phyloP scores from a whole-genome alignment of 2,888 invertebrate species.

The Caradrina clavipalpis region DNA sequence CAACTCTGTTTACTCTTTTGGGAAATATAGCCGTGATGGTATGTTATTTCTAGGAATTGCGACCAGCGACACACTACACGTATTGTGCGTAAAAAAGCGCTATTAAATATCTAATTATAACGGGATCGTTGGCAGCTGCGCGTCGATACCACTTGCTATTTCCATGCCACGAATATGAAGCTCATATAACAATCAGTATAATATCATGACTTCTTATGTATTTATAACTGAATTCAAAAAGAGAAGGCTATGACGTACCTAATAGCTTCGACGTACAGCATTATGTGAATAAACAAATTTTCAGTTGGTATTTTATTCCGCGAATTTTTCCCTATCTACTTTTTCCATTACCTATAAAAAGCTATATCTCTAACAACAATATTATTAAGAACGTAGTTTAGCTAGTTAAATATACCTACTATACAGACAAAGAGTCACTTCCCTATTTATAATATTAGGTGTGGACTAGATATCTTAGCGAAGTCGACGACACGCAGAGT shows the following conservation, averaged over 20 bases:
- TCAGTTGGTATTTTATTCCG: neutral
- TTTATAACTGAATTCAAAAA: neutral
- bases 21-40: neutral
- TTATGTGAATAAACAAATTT: neutral
- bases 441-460: neutral
- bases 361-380: too few relatives aligned
- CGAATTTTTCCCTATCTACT: neutral
- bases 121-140: constrained; percentile 64
- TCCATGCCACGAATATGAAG: constrained; percentile 39
- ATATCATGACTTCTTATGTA: constrained; percentile 31
- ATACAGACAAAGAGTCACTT: neutral
- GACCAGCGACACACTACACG: constrained; percentile 43
- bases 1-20: too few relatives aligned
- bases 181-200: constrained; percentile 32
- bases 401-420: neutral
- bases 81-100: constrained; percentile 66
- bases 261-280: neutral
- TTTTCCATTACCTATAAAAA: neutral
- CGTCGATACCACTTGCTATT: constrained; percentile 65
- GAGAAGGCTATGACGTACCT: neutral
- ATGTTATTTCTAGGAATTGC: constrained; percentile 23
- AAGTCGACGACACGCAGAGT: too few relatives aligned
- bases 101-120: constrained; percentile 73
- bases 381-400: neutral
- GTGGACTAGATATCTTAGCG: neutral